Conservation (phyloP, 2,888 invertebrate genomes). For the Panzeria rudis region DNA sequence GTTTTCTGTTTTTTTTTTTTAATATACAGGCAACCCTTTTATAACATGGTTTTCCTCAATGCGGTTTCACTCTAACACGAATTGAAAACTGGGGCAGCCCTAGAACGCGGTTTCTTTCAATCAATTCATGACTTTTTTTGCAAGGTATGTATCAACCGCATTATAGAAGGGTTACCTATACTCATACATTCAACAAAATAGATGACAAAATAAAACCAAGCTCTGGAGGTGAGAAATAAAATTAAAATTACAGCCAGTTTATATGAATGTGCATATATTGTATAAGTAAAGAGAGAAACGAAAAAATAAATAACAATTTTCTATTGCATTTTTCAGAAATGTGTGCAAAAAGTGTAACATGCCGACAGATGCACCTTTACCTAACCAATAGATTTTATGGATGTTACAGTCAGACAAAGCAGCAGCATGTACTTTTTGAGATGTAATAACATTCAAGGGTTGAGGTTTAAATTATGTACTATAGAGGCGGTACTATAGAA, state of each 20-base stretch:
- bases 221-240: slow-evolving; percentile 28
- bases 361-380: not conserved
- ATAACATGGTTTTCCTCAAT: too few species aligned
- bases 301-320: slow-evolving; percentile 29
- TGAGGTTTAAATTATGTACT: not conserved
- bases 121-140: too few species aligned
- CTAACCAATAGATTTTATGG: slow-evolving; percentile 29
- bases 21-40: too few species aligned
- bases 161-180: too few species aligned
- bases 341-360: slow-evolving; percentile 10
- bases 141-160: too few species aligned
- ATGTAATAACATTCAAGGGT: slow-evolving; percentile 3
- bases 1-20: not conserved
- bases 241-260: slow-evolving; percentile 16
- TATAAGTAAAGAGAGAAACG: not conserved
- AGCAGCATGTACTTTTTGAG: not conserved
- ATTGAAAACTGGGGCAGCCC: too few species aligned
- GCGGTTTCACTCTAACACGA: too few species aligned
- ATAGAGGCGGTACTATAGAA: too few species aligned
- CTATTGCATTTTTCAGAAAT: slow-evolving; percentile 33
- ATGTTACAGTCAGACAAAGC: slow-evolving; percentile 11
- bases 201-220: slow-evolving; percentile 61
- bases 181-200: slow-evolving; percentile 16
- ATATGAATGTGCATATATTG: not conserved
- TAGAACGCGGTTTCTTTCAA: too few species aligned